Evolutionary conservation across 2,888 invertebrate species (phyloP).

Genomic region (Reticulitermes lucifugus): DNA sequence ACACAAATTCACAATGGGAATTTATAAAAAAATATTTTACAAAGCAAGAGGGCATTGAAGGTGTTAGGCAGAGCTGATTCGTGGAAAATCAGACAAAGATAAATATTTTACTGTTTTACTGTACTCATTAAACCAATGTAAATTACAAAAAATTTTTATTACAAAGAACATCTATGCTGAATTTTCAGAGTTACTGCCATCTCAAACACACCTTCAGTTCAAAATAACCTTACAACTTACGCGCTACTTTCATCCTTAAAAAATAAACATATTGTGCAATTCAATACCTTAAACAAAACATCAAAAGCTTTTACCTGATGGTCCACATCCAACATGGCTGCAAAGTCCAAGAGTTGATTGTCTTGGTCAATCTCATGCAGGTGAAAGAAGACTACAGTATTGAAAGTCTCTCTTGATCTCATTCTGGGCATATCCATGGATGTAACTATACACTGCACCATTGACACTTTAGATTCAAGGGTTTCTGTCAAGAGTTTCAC

Average conservation of each 20-base stretch:
- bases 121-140: no score
- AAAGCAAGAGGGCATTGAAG: no score
- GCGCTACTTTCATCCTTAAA: not conserved
- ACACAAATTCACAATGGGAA: no score
- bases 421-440: not conserved
- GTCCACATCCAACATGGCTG: constrained; percentile 56
- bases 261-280: not conserved
- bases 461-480: constrained; percentile 52
- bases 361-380: constrained; percentile 56
- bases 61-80: no score
- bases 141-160: no score
- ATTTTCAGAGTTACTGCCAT: no score
- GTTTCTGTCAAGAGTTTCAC: constrained; percentile 53
- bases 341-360: constrained; percentile 56
- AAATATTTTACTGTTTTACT: no score
- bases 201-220: not conserved
- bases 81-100: no score
- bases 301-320: constrained; percentile 52
- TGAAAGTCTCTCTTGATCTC: constrained; percentile 51
- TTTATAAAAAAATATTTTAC: no score
- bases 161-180: no score
- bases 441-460: constrained; percentile 53
- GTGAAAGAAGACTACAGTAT: constrained; percentile 57
- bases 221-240: not conserved
- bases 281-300: not conserved